Evolutionary conservation across 2,797 vertebrate species (phyloP), one percentile per base, ranked within the genome.

Genomic region (Oryzias dopingdopingensis): DNA sequence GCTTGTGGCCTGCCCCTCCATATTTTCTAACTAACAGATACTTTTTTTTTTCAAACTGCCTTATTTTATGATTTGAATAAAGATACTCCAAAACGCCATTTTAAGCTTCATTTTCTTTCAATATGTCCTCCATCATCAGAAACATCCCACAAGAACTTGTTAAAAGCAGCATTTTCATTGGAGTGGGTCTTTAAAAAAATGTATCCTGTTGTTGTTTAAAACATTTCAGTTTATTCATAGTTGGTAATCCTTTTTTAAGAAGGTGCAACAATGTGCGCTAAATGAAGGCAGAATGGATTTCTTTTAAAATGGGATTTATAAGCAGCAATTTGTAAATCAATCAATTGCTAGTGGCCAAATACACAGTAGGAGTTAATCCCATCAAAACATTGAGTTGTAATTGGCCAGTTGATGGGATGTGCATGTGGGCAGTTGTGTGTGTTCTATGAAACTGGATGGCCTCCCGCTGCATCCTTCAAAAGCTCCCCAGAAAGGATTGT

Each of bases 281-380:
- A 74, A 70, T 49, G 69, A 79, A 81, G 70, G 80, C 74, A 42
- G 70, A 80, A 77, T 70, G 84, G 80, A 62, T 73, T 83, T 88
- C 68, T 71, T 85, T 87, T 82, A 84, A 86, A 89, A 77, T 85
- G 86, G 77, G 83, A 74, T 75, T 89, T 87, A 88, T 88, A 81
- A 79, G 70, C 76, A 76, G 81, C 88, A 79, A 83, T 86, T 89
- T 88, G 86, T 85, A 85, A 85, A 82, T 82, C 78, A 85, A 81
- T 86, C 84, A 81, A 84, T 87, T 78, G 77, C 83, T 52, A 69
- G 64, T 78, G 85, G 86, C 81, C 83, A 80, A 81, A 79, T 69
- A 79, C 83, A 69, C 86, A 74, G 61, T 83, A 76, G 80, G 74
- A 74, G 77, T 84, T 85, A 87, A 85, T 76, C 76, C 77, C 80